Percentiles rank a stretch among this genome's conserved stretches.
phyloP scores from a whole-genome alignment of 2,888 invertebrate genomes.

The Orthosia gracilis region DNA sequence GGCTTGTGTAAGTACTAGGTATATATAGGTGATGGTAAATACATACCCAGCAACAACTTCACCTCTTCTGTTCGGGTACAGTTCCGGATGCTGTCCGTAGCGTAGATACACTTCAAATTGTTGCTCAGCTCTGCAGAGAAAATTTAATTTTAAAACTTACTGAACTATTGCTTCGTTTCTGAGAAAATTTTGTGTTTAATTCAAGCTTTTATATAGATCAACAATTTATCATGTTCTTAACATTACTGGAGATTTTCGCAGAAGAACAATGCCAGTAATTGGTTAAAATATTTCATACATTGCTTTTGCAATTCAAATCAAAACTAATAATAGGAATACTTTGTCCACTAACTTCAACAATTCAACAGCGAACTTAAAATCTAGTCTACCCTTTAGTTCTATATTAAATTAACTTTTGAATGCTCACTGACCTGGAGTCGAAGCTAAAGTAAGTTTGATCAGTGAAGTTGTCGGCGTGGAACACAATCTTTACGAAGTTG shows the following conservation, averaged over 20 bases:
- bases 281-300: neutral
- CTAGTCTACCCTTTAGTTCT: constrained; percentile 41
- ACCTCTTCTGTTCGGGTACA: constrained; percentile 97
- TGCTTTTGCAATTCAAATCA: neutral
- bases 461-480: constrained; percentile 98
- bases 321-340: constrained; percentile 37
- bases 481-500: constrained; percentile 97
- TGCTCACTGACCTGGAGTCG: constrained; percentile 91
- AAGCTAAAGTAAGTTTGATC: constrained; percentile 97
- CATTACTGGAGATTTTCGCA: neutral
- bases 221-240: neutral
- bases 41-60: constrained; percentile 96
- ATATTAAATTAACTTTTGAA: constrained; percentile 92
- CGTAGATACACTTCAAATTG: constrained; percentile 97
- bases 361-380: constrained; percentile 79
- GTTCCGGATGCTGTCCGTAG: constrained; percentile 98
- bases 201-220: neutral
- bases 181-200: neutral
- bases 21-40: constrained; percentile 3
- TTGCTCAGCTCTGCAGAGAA: constrained; percentile 94
- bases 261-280: neutral
- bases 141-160: constrained; percentile 38
- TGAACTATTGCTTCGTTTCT: neutral
- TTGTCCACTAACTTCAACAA: constrained; percentile 34
- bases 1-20: neutral